Evolutionary conservation across 1,140 invertebrate genomes (phyloP).

Genomic region (Heliconius nattereri): DNA sequence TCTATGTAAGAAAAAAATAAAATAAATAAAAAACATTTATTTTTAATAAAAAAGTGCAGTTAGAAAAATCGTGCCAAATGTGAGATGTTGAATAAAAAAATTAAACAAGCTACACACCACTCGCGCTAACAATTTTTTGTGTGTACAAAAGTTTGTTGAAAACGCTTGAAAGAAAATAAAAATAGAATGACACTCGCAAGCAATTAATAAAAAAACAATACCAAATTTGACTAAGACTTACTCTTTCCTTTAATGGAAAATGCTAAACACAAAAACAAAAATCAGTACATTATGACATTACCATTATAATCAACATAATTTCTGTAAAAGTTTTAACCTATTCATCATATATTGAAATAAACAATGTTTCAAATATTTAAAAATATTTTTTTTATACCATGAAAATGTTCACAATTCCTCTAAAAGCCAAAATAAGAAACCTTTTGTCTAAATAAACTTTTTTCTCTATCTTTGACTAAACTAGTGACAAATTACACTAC

Average conservation of each 20-base stretch:
- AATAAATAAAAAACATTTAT: neutral
- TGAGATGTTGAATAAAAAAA: neutral
- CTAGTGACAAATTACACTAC: neutral
- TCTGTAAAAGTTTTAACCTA: too few species aligned
- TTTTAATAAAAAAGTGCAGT: neutral
- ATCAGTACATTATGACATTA: too few species aligned
- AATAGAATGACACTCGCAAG: neutral
- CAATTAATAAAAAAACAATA: neutral
- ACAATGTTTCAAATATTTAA: too few species aligned
- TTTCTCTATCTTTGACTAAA: neutral
- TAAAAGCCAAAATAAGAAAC: neutral
- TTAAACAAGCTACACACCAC: neutral
- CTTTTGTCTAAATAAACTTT: neutral
- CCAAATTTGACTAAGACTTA: neutral
- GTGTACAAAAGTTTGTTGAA: neutral
- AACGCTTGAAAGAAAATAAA: neutral
- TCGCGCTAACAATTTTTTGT: neutral
- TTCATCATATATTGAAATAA: too few species aligned
- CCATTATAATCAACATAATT: too few species aligned
- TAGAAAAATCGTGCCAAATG: neutral
- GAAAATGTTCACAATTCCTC: neutral
- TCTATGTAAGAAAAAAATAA: conserved; percentile 70
- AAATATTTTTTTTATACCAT: neutral
- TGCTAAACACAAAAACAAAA: neutral
- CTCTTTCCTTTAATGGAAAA: neutral